Conservation (phyloP, 2,113 vertebrate genomes). For the Centropus unirufus region DNA sequence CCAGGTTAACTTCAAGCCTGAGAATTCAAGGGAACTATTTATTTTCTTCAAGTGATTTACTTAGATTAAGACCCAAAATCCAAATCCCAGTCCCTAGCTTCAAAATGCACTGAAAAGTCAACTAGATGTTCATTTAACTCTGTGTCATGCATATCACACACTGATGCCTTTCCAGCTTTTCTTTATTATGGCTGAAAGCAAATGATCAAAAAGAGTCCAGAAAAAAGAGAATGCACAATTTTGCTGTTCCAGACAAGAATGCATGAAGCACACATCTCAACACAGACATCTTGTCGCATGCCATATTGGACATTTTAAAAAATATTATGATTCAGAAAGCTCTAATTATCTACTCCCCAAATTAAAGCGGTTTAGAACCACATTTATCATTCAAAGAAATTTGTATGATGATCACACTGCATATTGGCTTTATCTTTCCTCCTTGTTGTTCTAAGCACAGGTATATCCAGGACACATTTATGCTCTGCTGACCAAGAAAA, state of each 20-base stretch:
- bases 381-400: not conserved
- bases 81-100: not conserved
- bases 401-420: not conserved
- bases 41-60: not conserved
- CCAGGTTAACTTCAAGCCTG: not conserved
- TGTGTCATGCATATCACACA: fast-evolving
- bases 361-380: not conserved
- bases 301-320: not conserved
- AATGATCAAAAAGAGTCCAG: not conserved
- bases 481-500: not conserved
- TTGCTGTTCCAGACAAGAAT: not conserved
- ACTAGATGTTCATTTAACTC: not conserved
- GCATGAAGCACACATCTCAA: not conserved
- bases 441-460: not conserved
- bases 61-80: not conserved
- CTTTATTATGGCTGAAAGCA: not conserved
- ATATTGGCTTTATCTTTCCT: not conserved
- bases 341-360: not conserved
- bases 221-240: not conserved
- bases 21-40: not conserved
- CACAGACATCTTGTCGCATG: not conserved
- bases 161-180: not conserved
- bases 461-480: not conserved
- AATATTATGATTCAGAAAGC: not conserved
- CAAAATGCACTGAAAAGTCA: not conserved